Percentiles rank a stretch among this genome's conserved stretches.
Evolutionary conservation across 1,140 invertebrate species (phyloP).

Genomic region (Zeugodacus cucurbitae): DNA sequence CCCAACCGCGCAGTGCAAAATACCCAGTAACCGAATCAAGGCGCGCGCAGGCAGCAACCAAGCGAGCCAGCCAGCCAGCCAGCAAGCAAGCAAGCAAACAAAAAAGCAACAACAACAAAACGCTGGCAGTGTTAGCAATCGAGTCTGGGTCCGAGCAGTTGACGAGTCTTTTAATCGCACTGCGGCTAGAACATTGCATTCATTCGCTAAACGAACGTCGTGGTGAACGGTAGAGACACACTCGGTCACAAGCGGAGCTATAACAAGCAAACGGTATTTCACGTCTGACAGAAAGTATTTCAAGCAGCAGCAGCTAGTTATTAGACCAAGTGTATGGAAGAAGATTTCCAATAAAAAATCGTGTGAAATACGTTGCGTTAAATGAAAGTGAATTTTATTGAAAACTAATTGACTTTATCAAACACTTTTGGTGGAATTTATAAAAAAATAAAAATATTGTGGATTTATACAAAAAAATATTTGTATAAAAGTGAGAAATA

Average conservation of each 20-base stretch:
- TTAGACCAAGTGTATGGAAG: slow-evolving; percentile 24
- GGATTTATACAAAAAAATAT: not conserved
- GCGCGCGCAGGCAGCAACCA: not conserved
- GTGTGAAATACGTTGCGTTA: not conserved
- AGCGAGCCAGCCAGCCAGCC: not conserved
- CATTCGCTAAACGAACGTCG: slow-evolving; percentile 45
- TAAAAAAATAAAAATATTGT: not conserved
- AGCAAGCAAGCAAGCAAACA: not conserved
- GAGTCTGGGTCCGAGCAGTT: slow-evolving; percentile 28
- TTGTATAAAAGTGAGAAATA: not conserved
- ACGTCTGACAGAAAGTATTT: not conserved
- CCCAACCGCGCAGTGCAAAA: not conserved
- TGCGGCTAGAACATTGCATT: slow-evolving; percentile 43
- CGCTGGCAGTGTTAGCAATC: not conserved
- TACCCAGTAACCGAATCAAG: slow-evolving; percentile 16
- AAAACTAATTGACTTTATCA: not conserved
- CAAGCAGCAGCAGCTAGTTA: not conserved
- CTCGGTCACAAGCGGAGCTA: not conserved
- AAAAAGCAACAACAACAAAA: not conserved
- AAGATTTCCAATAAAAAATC: not conserved
- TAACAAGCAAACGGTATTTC: not conserved
- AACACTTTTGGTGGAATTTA: not conserved
- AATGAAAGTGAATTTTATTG: slow-evolving; percentile 12
- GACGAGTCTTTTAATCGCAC: slow-evolving; percentile 44
- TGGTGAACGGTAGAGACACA: slow-evolving; percentile 23